These are phyloP conservation scores for Phyllotreta cruciferae DNA, from an alignment of 2,888 invertebrate genomes.

Conservation along the genomic window DNA sequence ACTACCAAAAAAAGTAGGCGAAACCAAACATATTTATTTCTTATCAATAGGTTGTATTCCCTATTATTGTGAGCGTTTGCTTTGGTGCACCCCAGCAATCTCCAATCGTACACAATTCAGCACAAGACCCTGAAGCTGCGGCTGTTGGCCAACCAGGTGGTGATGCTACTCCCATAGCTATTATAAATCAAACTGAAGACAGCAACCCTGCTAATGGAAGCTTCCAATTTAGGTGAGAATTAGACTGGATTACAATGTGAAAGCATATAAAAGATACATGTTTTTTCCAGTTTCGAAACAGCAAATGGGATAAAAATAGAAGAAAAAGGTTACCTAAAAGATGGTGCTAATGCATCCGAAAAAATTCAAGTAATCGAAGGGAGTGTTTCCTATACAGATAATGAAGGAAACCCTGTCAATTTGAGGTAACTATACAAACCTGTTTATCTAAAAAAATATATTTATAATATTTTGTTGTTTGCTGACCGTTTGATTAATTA, in stretches of 20 bases:
- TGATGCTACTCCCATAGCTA: constrained; percentile 58
- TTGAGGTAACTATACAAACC: constrained; percentile 60
- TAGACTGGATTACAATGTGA: neutral
- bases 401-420: constrained; percentile 72
- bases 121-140: constrained; percentile 12
- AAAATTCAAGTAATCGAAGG: constrained; percentile 70
- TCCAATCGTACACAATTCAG: neutral
- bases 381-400: constrained; percentile 74
- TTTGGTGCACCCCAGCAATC: constrained; percentile 42
- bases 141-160: constrained; percentile 18
- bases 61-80: constrained; percentile 20
- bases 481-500: neutral
- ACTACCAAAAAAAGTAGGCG: neutral
- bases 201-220: constrained; percentile 60
- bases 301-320: constrained; percentile 80
- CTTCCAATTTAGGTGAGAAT: constrained; percentile 56
- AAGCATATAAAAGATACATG: neutral
- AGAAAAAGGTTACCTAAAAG: constrained; percentile 74
- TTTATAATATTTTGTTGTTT: neutral
- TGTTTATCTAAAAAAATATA: constrained; percentile 1
- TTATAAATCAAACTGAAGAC: constrained; percentile 60
- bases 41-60: constrained; percentile 21
- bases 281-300: constrained; percentile 72
- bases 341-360: constrained; percentile 54
- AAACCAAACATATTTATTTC: constrained; percentile 2